phyloP scores from a whole-genome alignment of 2,113 vertebrate species.

The Aegotheles bennettii region DNA sequence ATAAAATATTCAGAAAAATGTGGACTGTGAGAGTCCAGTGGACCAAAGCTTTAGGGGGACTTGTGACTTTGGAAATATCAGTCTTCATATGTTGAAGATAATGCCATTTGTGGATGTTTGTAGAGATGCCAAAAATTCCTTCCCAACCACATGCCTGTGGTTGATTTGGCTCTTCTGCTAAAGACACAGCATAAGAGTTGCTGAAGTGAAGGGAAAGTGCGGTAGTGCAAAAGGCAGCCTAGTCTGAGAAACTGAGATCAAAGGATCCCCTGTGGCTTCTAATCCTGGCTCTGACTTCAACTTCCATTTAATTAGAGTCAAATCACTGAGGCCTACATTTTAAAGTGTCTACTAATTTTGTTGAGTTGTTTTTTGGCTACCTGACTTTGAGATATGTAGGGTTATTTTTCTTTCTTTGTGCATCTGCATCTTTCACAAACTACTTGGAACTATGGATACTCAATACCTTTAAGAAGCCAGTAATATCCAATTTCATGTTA shows the following conservation, averaged over 20 bases:
- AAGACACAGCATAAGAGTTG: neutral
- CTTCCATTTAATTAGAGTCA: constrained; percentile 36
- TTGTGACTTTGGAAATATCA: neutral
- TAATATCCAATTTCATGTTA: neutral
- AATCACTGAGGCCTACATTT: neutral
- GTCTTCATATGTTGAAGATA: constrained; percentile 10
- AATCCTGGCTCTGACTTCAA: constrained; percentile 12
- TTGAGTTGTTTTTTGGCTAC: neutral
- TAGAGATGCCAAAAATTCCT: constrained; percentile 29
- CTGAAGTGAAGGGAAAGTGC: neutral
- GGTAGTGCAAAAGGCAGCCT: neutral
- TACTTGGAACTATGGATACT: neutral
- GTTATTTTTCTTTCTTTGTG: neutral
- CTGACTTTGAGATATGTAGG: neutral
- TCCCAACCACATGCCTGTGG: neutral
- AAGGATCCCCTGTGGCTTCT: constrained; percentile 40
- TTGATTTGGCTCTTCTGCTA: neutral
- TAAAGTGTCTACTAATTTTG: constrained; percentile 30
- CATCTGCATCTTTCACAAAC: neutral
- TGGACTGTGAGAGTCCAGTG: neutral
- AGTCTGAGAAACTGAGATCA: constrained; percentile 42
- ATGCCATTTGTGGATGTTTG: neutral
- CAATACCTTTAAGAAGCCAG: neutral
- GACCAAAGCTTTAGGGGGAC: neutral
- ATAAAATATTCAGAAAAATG: neutral